A percentile compares a stretch with the other conserved stretches of the same genome.
phyloP scores from a whole-genome alignment of 1,140 invertebrate genomes.

The Telenomus remus region DNA sequence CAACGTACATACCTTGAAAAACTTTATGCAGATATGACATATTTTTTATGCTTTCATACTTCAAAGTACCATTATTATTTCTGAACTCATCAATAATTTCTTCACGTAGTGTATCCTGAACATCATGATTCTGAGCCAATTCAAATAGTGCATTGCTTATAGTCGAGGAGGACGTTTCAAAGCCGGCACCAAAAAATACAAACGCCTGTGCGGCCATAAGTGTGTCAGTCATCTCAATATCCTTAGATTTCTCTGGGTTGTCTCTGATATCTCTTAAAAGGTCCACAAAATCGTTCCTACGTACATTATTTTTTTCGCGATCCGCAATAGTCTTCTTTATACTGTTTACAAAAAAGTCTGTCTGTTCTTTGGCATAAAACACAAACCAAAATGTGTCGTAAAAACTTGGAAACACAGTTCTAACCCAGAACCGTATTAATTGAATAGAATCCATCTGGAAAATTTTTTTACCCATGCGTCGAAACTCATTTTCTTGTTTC shows the following conservation, averaged over 20 bases:
- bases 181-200: slow-evolving; percentile 76
- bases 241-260: slow-evolving; percentile 49
- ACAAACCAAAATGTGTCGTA: slow-evolving; percentile 35
- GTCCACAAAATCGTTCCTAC: slow-evolving; percentile 76
- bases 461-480: slow-evolving; percentile 66
- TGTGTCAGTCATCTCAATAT: slow-evolving; percentile 57
- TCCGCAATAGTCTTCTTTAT: slow-evolving; percentile 71
- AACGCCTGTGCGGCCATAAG: slow-evolving; percentile 66
- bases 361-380: slow-evolving; percentile 62
- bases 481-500: slow-evolving; percentile 73
- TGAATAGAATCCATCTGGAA: slow-evolving; percentile 55
- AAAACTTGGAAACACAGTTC: slow-evolving; percentile 46
- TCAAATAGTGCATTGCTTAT: slow-evolving; percentile 72
- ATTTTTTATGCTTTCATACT: slow-evolving; percentile 48
- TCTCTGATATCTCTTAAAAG: slow-evolving; percentile 76
- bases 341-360: slow-evolving; percentile 72
- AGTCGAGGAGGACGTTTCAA: slow-evolving; percentile 77
- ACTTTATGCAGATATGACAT: slow-evolving; percentile 61
- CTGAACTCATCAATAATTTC: slow-evolving; percentile 70
- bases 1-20: slow-evolving; percentile 44
- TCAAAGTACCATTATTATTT: slow-evolving; percentile 49
- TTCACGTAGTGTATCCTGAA: slow-evolving; percentile 73
- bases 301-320: slow-evolving; percentile 71
- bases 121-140: slow-evolving; percentile 74
- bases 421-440: slow-evolving; percentile 55